Conservation (phyloP, 2,888 invertebrate species). For the Scrobipalpa atriplicella region DNA sequence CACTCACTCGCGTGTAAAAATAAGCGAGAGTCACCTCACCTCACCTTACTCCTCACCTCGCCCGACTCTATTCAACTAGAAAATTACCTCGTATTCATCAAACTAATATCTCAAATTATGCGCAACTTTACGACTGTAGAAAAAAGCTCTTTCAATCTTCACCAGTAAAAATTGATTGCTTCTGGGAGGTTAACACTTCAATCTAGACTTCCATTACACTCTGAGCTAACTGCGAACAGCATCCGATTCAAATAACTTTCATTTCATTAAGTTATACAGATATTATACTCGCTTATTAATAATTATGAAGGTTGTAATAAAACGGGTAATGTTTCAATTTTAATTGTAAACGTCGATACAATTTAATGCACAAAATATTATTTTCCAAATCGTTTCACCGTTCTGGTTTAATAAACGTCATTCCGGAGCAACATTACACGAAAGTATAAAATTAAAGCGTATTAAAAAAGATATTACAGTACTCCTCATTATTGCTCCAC, state of each 20-base stretch:
- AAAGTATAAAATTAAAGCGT: conserved; percentile 26
- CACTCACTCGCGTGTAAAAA: conserved; percentile 31
- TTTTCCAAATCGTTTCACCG: conserved; percentile 9
- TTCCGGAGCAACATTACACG: conserved; percentile 21
- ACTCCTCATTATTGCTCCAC: conserved; percentile 28
- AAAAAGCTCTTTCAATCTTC: conserved; percentile 4
- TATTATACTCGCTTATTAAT: background rate
- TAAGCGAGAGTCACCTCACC: conserved; percentile 26
- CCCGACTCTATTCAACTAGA: conserved; percentile 26
- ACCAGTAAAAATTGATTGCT: conserved; percentile 2
- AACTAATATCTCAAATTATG: conserved; percentile 20
- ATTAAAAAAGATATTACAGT: conserved; percentile 29
- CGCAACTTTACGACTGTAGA: conserved; percentile 12
- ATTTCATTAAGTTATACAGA: background rate
- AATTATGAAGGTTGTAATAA: background rate
- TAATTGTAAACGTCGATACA: background rate
- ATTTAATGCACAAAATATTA: conserved; percentile 3
- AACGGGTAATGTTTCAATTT: background rate
- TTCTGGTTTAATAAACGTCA: conserved; percentile 24
- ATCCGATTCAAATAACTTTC: background rate
- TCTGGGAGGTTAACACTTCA: background rate
- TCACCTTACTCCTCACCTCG: conserved; percentile 26
- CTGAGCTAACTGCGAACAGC: background rate
- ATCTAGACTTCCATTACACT: conserved; percentile 11
- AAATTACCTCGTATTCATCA: conserved; percentile 26